phyloP scores from a whole-genome alignment of 2,888 invertebrate species.

The Unio pictorum region DNA sequence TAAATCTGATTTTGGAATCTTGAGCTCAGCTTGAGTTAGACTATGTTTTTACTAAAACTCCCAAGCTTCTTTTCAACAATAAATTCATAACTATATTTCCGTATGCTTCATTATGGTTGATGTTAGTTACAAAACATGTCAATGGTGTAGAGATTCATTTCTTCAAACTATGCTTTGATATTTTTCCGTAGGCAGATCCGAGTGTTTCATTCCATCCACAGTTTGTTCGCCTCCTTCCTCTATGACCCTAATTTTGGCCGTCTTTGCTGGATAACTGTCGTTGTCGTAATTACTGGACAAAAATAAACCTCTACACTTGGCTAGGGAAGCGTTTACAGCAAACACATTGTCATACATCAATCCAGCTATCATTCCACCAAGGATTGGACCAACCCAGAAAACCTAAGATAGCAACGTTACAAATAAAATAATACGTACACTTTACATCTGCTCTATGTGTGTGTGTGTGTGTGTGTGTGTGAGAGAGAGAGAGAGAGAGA shows the following conservation, averaged over 20 bases:
- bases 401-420: constrained; percentile 33
- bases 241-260: constrained; percentile 18
- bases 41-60: too few relatives aligned
- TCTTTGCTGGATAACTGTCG: constrained; percentile 21
- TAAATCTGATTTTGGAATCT: too few relatives aligned
- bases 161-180: too few relatives aligned
- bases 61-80: too few relatives aligned
- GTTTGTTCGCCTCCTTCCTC: constrained; percentile 15
- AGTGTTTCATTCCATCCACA: too few relatives aligned
- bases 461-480: too few relatives aligned
- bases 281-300: constrained; percentile 40
- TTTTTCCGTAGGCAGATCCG: too few relatives aligned
- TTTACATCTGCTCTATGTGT: neutral
- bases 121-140: too few relatives aligned
- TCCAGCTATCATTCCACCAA: constrained; percentile 53
- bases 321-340: constrained; percentile 46
- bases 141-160: too few relatives aligned
- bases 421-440: neutral
- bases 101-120: too few relatives aligned
- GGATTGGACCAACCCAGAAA: constrained; percentile 60
- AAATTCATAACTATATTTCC: too few relatives aligned
- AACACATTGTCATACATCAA: constrained; percentile 58
- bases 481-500: constrained; percentile 7
- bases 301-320: constrained; percentile 41
- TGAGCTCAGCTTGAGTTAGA: too few relatives aligned